Base-by-base conservation (phyloP, 2,797 vertebrate species). In the Chaunax sp. region DNA sequence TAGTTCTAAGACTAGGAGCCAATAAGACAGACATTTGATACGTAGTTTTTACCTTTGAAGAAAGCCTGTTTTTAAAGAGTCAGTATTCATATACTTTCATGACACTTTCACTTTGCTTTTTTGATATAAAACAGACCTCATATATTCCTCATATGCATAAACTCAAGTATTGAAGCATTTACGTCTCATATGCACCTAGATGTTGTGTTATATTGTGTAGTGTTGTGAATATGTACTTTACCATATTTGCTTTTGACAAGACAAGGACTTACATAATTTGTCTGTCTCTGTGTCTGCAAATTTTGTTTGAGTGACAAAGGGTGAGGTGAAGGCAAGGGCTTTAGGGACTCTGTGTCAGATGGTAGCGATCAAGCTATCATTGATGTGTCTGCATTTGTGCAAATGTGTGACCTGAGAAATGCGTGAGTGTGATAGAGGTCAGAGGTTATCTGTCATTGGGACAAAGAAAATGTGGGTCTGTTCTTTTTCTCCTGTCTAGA, bases 281-380 rank as follows among this genome's bases (percentile, higher is more conserved):
- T 35, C 16, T 18, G 3, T 38, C 52, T 59, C 23, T 41, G 25
- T 41, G 45, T 47, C 9, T 47, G 20, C 6, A 47, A 14, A 37
- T 61, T 43, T 26, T 22, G n/a, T 81, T 58, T 82, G 76, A 83
- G 47, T 68, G 77, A 80, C 81, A 71, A 19, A 28, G 26, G 49
- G 40, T 38, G 35, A 75, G 23, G 28, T 5, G 2, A 41, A 46
- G 44, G 33, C 13, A 14, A 59, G 3, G 33, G 35, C 77, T 55
- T 6, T 0, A 12, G 68, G 68, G 81, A 82, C n/a, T 18, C 12
- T 9, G 49, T 78, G 83, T 81, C 82, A 77, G 33, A 68, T 22
- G 23, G 64, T 40, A 14, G 20, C 18, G 54, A 61, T 45, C 28
- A 13, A 26, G 44, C 37, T 9, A 26, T 30, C 10, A 6, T n/a